Base-by-base conservation (phyloP, 2,888 invertebrate genomes). In the Pseudococcus longispinus region DNA sequence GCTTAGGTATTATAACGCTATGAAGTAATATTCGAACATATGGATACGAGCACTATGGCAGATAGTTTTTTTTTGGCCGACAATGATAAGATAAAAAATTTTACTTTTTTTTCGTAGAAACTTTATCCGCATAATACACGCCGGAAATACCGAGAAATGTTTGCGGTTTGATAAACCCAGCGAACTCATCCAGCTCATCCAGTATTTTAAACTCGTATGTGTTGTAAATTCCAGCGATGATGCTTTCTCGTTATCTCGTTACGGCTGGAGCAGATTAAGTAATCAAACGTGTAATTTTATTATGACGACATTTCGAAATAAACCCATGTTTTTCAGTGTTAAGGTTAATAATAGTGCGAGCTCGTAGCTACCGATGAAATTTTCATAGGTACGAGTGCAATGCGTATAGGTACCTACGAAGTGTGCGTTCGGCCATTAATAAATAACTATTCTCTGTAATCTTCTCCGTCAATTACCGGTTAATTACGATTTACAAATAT, bases 401-500 rank as follows among this genome's bases (percentile, higher is more conserved):
- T n/a, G 29, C 18, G 4, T 37, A 8, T 37, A 37, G 37, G 37
- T 37, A 37, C 15, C 3, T 65, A 65, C 70, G 15, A 70, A 29
- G 13, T 37, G 60, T 32, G 29, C 70, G 70, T 29, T 70, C 29
- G 29, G 70, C 70, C 70, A 29, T 70, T 70, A 18, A 70, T 70
- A 18, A 70, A 18, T 70, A 70, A 29, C 29, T 70, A 70, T 70
- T 70, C 70, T 70, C 29, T 29, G 29, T 70, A 70, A 70, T 70
- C 70, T 29, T 70, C 70, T 26, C 70, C 70, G 70, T 70, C 70
- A 70, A 26, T 70, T 70, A 70, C 70, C 70, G 70, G 70, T 70
- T 70, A 70, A 70, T 70, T 70, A 70, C 70, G 29, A 70, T 70
- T 70, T 70, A 70, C 70, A 70, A 70, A 70, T 70, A 70, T 70